Base-by-base conservation (phyloP, 2,888 invertebrate species). In the Agrochola lychnidis region DNA sequence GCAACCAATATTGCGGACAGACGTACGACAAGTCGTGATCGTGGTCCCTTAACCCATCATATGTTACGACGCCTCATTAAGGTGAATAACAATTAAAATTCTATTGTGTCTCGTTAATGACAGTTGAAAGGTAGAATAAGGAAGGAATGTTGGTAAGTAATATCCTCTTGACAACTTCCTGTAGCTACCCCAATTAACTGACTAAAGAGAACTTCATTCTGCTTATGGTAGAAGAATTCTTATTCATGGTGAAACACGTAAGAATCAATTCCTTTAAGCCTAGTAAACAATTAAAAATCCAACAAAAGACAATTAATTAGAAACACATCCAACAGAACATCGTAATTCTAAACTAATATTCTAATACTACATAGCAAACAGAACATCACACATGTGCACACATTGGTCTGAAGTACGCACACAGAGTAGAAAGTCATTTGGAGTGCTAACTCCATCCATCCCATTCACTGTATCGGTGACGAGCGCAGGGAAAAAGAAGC, bases 301-400 rank as follows among this genome's bases (percentile, higher is more conserved):
- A 64, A 67, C 66, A 74, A 73, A 73, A 79, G 66, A 68, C 30
- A 75, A 79, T 86, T 79, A 75, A 73, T 75, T 82, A 59, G 40
- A 59, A 70, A 53, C 61, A 85, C 67, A 71, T 57, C 19, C 25
- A 71, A 77, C 48, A 66, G 62, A 59, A 25, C 83, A 63, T 61
- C 66, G 71, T 66, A 72, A 82, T 77, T 72, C 71, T 63, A 66
- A 85, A 77, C 70, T 63, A 86, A 73, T 76, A 85, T 70, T 59
- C 62, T 67, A 67, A 70, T 76, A 72, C 53, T 62, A 76, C 19
- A 53, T 9, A 53, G 22, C 53, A 61, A 76, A 82, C 68, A 48
- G 64, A 61, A 69, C 42, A 73, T 45, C 22, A 78, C 74, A 73
- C 22, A 56, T 63, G 48, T 69, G 53, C 69, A 70, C 53, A 74